Conservation (phyloP, 2,797 vertebrate species). For the Halcyon leucocephala region DNA sequence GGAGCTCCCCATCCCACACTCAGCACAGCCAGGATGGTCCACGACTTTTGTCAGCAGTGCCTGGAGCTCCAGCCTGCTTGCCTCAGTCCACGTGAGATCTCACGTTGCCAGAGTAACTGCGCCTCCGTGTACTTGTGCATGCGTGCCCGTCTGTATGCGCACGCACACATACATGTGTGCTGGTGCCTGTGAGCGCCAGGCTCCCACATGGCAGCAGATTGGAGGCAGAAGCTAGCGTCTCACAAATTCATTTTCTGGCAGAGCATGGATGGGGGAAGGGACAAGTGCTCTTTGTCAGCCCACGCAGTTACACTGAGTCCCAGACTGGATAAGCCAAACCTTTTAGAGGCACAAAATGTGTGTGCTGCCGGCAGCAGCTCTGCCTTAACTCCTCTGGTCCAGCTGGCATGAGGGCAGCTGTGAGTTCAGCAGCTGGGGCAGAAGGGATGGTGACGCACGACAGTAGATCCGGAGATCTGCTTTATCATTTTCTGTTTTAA, state of each 20-base stretch:
- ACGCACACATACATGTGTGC: background rate
- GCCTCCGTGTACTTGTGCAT: background rate
- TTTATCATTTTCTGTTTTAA: constrained; percentile 32
- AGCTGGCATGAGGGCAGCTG: constrained; percentile 53
- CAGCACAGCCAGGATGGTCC: background rate
- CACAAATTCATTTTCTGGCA: constrained; percentile 46
- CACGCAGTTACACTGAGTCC: background rate
- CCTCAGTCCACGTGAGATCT: background rate
- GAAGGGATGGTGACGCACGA: constrained; percentile 15
- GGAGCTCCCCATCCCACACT: background rate
- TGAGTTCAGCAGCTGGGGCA: constrained; percentile 36
- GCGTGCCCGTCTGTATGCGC: background rate
- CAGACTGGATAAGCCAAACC: background rate
- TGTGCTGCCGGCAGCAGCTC: background rate
- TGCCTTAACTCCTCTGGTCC: background rate
- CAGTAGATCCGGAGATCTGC: background rate
- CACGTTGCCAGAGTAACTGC: background rate
- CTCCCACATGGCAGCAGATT: constrained; percentile 45
- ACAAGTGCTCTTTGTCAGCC: background rate
- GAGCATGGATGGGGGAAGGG: constrained; percentile 15
- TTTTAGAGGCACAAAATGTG: constrained; percentile 26
- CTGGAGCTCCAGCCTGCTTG: background rate
- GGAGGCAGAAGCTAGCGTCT: background rate
- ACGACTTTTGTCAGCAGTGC: background rate
- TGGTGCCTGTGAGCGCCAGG: background rate